Conservation (phyloP, 2,888 invertebrate species). For the Agrotis clavis region DNA sequence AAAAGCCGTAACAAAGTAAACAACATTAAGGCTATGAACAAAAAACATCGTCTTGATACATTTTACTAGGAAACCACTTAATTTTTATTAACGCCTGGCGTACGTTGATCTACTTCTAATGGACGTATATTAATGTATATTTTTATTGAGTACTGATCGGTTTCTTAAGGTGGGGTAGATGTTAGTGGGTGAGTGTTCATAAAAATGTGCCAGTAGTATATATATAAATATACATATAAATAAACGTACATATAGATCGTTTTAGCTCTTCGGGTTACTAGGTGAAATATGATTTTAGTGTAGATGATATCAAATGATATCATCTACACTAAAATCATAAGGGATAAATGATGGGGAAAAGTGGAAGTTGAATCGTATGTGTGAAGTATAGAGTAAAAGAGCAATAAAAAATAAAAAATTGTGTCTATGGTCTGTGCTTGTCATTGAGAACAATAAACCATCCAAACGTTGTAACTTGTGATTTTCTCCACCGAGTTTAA, state of each 20-base stretch:
- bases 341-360: background rate
- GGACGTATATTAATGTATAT: slow-evolving; percentile 70
- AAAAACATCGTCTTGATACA: slow-evolving; percentile 39
- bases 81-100: slow-evolving; percentile 70
- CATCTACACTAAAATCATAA: too few relatives aligned
- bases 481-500: background rate
- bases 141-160: slow-evolving; percentile 65
- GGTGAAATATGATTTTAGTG: background rate
- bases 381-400: too few relatives aligned
- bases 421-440: too few relatives aligned
- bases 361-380: background rate
- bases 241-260: slow-evolving; percentile 12
- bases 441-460: too few relatives aligned
- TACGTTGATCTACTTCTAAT: slow-evolving; percentile 67
- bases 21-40: background rate
- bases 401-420: too few relatives aligned
- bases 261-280: slow-evolving; percentile 13
- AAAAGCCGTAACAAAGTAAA: background rate
- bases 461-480: background rate
- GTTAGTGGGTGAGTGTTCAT: slow-evolving; percentile 8
- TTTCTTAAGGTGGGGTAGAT: background rate
- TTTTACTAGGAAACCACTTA: slow-evolving; percentile 66
- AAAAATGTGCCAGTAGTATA: slow-evolving; percentile 35
- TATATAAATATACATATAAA: too few relatives aligned
- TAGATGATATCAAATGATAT: background rate